Conservation (phyloP, 2,888 invertebrate genomes). For the Choreutis nemorana region DNA sequence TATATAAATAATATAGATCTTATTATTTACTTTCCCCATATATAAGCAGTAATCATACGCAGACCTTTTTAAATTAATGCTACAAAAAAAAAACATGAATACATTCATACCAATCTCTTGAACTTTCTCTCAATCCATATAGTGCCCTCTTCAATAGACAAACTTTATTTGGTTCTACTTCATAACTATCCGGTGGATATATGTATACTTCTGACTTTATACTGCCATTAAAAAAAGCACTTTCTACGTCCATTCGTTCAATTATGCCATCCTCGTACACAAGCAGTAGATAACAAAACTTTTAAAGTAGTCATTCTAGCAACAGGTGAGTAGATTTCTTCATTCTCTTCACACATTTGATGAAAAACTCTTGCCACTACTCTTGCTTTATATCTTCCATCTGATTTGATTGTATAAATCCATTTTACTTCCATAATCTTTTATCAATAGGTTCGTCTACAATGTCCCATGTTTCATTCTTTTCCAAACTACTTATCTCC, state of each 20-base stretch:
- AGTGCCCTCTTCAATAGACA: not conserved
- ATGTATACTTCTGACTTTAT: not conserved
- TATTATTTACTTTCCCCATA: conserved; percentile 1
- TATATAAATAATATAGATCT: not conserved
- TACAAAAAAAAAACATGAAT: conserved; percentile 5
- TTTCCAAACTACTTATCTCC: not conserved
- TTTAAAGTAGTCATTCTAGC: not conserved
- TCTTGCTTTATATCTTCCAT: not conserved
- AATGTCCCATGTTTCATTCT: conserved; percentile 2
- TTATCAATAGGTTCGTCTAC: not conserved
- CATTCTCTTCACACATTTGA: not conserved
- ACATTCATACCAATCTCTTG: conserved; percentile 1
- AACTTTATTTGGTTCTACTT: not conserved
- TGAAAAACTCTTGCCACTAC: not conserved
- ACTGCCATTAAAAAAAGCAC: not conserved
- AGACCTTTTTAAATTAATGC: conserved; percentile 2
- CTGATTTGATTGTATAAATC: not conserved
- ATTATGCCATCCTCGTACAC: not conserved
- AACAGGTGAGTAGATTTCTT: not conserved
- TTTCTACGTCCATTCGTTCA: not conserved
- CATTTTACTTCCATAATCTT: conserved; percentile 1
- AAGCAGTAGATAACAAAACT: not conserved
- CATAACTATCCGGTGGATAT: not conserved
- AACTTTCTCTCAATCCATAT: not conserved
- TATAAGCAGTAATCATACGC: conserved; percentile 4